Base-by-base conservation (phyloP, 1,140 invertebrate genomes). In the Chelonus insularis region DNA sequence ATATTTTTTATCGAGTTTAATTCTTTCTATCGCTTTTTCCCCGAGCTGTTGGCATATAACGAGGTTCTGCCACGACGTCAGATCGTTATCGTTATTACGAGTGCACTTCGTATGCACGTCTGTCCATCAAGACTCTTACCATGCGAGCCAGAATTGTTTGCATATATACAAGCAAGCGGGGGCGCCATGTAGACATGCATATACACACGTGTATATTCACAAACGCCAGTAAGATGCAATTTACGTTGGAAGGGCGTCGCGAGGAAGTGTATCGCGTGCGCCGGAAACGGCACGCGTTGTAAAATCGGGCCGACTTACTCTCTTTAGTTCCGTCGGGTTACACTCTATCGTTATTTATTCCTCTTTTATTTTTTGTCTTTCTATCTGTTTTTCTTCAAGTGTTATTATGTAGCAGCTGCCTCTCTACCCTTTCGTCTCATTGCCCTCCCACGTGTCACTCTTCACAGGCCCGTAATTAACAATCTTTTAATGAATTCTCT, bases 61-160 rank as follows among this genome's bases (percentile, higher is more conserved):
- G 55, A 70, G 62, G 61, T 48, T 25, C 65, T 60, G 62, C 59
- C 41, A 64, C 58, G 51, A 39, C 57, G 52, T 52, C 50, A 57
- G 68, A 72, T 72, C 66, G 68, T 72, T 70, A 72, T 73, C 71
- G 62, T 72, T 68, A 64, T 72, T 73, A 72, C 68, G 67, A 72
- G 68, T 72, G 70, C 47, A 56, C 36, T 43, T 67, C 60, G 37
- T 34, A 57, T 47, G 56, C 45, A 29, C 18, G 62, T 65, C 54
- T 65, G 57, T 65, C 41, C 43, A 57, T 45, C 36, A 43, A 36
- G 23, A 29, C 61, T 57, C 39, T 48, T 51, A 64, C 65, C 64
- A 61, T 55, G 62, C 56, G 60, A 45, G 25, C 45, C 54, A 39
- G 64, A 50, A 65, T 60, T 62, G 60, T 65, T 60, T 51, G 60